Base-by-base conservation (phyloP, 2,888 invertebrate species). In the Subacronicta megacephala region DNA sequence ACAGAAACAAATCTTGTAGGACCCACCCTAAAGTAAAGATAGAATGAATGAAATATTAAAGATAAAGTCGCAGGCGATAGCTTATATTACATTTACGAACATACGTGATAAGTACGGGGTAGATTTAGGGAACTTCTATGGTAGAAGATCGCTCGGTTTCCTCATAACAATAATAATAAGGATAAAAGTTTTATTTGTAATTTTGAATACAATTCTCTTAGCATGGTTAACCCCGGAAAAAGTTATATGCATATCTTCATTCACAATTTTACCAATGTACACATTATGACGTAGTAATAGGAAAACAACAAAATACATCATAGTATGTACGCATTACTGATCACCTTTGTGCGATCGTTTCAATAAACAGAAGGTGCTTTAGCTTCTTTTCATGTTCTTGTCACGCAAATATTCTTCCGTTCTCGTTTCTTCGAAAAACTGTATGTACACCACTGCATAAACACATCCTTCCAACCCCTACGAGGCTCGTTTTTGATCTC, bases 341-440 rank as follows among this genome's bases (percentile, higher is more conserved):
- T 52, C 17, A 53, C n/a, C 17, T 50, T 44, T 49, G 40, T 38
- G 45, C 42, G 42, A 62, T 62, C 31, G 33, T 55, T 47, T 42
- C 52, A 67, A 55, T 44, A 58, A 55, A 62, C 44, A 58, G 7
- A 45, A 23, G 18, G 15, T 17, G 10, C 40, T 37, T 40, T 26
- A 16, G 18, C 35, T 54, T 45, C 55, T 58, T 56, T 65, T 68
- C 51, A 57, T 53, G 37, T 54, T 38, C 45, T 60, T 55, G 50
- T 44, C 43, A 38, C 13, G 20, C 33, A 49, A 57, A 42, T 55
- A 61, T 43, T 43, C 41, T 60, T 47, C 29, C 33, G 13, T 46
- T 44, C 33, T 26, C 20, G 35, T 57, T 55, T 52, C 33, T 54
- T 43, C 35, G 12, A 17, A 7, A 26, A 38, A 42, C 9, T 18